Conservation (phyloP, 2,888 invertebrate species). For the Gasteruption jaculator region DNA sequence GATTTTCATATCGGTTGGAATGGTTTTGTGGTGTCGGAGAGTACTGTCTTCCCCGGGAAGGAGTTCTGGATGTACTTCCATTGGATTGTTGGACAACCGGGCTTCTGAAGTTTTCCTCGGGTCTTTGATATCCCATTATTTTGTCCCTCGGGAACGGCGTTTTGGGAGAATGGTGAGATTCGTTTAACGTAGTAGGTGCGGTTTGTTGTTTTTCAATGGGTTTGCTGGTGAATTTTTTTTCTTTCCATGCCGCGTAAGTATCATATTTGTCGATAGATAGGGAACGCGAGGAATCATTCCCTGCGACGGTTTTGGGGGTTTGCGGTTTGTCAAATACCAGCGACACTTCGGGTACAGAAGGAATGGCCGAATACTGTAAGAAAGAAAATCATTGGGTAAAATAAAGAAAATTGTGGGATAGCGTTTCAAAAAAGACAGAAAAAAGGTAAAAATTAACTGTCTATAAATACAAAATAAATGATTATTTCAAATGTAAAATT, state of each 20-base stretch:
- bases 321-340: slow-evolving; percentile 39
- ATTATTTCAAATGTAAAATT: slow-evolving; percentile 2
- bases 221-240: slow-evolving; percentile 28
- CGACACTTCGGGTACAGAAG: slow-evolving; percentile 44
- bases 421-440: neutral
- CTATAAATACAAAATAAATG: neutral
- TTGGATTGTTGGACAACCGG: too few relatives aligned
- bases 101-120: neutral
- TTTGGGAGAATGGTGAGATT: neutral
- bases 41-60: too few relatives aligned
- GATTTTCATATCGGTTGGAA: too few relatives aligned
- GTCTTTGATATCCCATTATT: neutral
- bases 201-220: slow-evolving; percentile 2
- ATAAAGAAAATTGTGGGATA: neutral
- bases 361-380: slow-evolving; percentile 32
- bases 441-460: neutral
- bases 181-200: slow-evolving; percentile 3
- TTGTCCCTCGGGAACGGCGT: slow-evolving; percentile 1
- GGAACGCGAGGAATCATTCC: slow-evolving; percentile 11
- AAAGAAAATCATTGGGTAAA: slow-evolving; percentile 2
- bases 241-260: slow-evolving; percentile 40
- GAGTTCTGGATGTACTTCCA: too few relatives aligned
- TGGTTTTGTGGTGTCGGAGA: too few relatives aligned
- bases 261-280: slow-evolving; percentile 20
- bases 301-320: too few relatives aligned